phyloP scores from a whole-genome alignment of 2,797 vertebrate genomes.

The Acomys russatus region DNA sequence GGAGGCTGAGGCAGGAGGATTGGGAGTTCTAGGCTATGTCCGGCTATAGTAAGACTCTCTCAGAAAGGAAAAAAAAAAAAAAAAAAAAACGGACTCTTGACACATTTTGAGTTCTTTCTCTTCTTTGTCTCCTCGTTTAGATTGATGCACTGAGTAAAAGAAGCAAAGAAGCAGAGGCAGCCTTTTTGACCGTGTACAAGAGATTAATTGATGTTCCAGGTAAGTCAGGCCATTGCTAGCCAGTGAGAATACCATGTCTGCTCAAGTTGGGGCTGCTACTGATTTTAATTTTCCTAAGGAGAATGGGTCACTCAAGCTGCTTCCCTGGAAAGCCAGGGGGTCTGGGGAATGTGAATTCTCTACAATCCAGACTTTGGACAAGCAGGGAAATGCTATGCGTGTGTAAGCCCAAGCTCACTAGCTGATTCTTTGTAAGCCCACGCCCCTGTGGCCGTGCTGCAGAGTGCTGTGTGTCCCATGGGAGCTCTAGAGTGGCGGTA shows the following conservation, averaged over 20 bases:
- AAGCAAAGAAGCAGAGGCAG: constrained; percentile 99
- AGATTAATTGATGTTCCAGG: constrained; percentile 99
- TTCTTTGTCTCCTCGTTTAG: constrained; percentile 87
- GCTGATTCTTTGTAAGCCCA: background rate
- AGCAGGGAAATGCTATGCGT: background rate
- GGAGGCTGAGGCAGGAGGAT: background rate
- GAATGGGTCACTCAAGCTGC: background rate
- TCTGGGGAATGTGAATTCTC: background rate
- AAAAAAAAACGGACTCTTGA: constrained; percentile 36
- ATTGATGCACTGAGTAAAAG: constrained; percentile 99
- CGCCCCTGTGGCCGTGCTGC: background rate
- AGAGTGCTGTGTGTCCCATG: rapidly evolving
- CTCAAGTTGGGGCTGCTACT: background rate
- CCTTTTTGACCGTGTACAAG: constrained; percentile 99
- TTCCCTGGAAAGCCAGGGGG: background rate
- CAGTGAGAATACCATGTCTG: background rate
- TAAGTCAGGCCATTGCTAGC: constrained; percentile 84
- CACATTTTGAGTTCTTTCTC: constrained; percentile 68
- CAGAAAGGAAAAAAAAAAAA: background rate
- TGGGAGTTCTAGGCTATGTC: background rate
- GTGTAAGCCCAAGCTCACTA: background rate
- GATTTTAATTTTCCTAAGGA: background rate
- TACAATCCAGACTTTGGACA: background rate
- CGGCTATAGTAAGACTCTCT: background rate
- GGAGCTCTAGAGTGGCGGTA: background rate